Evolutionary conservation across 2,797 vertebrate species (phyloP), one percentile per base, ranked within the genome.

Genomic region (Gadopsis bispinosus): DNA sequence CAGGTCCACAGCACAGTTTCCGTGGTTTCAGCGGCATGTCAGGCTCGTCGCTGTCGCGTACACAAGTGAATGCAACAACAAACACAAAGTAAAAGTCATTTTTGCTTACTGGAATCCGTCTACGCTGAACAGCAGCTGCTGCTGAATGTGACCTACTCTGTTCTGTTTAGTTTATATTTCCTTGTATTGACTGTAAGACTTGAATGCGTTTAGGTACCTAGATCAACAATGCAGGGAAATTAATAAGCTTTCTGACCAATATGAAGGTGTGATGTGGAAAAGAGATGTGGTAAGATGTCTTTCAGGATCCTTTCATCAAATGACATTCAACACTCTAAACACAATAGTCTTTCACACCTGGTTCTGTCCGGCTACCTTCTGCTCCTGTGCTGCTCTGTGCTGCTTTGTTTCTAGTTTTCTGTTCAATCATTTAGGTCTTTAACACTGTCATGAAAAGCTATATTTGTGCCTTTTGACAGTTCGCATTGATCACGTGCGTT

Each of bases 1-100:
- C 7, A 26, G 29, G 63, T 37, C 54, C 63, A 55, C 22, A 19
- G 47, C 13, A 2, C n/a, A 35, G 58, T 68, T 77, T 83, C 81
- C 26, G 85, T 80, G 87, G 87, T 75, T 75, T 75, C 20, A 60
- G 7, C 29, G n/a, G 11, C 22, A 66, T 41, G 47, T 80, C 65
- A 43, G 29, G 3, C 12, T 5, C 19, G 33, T 66, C 22, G 12
- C 53, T 64, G 22, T 7, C 35, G 54, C 16, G 14, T 17, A 11
- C 29, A 2, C 17, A 39, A 51, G 45, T 22, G 39, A 54, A 43
- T 53, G 61, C 26, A 59, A 7, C 48, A 29, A 26, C 5, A 62
- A 0, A 72, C 12, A 29, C 26, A 65, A 70, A 50, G 20, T 41
- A n/a, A 1, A 62, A 69, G 16, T 45, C 8, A 2, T 8, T 26